A percentile compares a stretch with the other conserved stretches of the same genome.
Evolutionary conservation across 2,797 vertebrate species (phyloP).

Genomic region (Sciaenops ocellatus): DNA sequence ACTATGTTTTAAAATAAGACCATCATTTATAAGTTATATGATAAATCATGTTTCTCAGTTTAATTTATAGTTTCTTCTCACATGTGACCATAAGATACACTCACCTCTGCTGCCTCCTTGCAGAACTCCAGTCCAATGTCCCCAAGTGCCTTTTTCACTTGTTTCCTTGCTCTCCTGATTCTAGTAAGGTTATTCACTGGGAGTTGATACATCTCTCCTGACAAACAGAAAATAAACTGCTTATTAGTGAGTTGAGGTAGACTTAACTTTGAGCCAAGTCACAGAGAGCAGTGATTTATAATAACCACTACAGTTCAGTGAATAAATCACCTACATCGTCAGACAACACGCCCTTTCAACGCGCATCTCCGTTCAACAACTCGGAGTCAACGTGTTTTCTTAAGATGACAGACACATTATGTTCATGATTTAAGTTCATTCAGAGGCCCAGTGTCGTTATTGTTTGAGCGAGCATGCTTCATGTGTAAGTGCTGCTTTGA

Average conservation of each 20-base stretch:
- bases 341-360: constrained; percentile 12
- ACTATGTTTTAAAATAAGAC: not conserved
- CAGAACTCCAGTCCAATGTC: constrained; percentile 99
- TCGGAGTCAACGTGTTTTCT: not conserved
- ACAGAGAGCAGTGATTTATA: not conserved
- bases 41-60: not conserved
- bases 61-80: not conserved
- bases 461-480: not conserved
- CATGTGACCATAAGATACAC: constrained; percentile 66
- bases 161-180: constrained; percentile 98
- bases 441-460: constrained; percentile 3
- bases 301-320: not conserved
- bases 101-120: constrained; percentile 96
- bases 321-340: not conserved
- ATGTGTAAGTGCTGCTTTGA: not conserved
- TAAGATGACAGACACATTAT: not conserved
- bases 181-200: constrained; percentile 98
- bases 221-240: constrained; percentile 23
- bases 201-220: constrained; percentile 98
- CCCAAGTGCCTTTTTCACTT: constrained; percentile 96
- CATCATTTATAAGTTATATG: not conserved
- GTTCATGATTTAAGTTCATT: not conserved
- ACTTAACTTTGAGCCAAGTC: not conserved
- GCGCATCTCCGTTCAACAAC: not conserved
- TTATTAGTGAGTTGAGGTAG: not conserved